A percentile compares a stretch with the other conserved stretches of the same genome.
Conservation (phyloP, 2,888 invertebrate genomes). For the Drosophila neonasuta region DNA sequence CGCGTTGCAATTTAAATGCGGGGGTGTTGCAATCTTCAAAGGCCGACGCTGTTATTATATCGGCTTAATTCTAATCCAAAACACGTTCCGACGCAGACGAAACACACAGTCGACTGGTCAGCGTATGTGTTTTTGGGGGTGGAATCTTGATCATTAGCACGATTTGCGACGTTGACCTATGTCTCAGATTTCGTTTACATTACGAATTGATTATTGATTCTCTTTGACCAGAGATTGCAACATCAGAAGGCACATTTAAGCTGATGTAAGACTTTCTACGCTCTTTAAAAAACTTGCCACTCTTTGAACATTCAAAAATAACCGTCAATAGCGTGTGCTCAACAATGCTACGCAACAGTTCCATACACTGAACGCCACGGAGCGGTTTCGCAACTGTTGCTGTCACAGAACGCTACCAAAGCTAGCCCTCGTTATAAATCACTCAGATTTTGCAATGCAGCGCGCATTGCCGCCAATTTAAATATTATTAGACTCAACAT, state of each 20-base stretch:
- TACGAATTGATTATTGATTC: conserved; percentile 14
- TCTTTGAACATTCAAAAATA: conserved; percentile 1
- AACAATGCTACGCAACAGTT: conserved; percentile 11
- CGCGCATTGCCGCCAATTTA: conserved; percentile 5
- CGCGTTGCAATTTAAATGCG: no score
- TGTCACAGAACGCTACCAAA: accelerated
- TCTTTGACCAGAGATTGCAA: not conserved
- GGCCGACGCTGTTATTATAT: conserved; percentile 40
- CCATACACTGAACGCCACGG: not conserved
- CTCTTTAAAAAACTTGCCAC: not conserved
- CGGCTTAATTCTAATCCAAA: conserved; percentile 71
- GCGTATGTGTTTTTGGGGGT: conserved; percentile 24
- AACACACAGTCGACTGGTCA: conserved; percentile 32
- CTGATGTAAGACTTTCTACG: not conserved
- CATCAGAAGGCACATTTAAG: not conserved
- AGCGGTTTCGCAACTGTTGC: conserved; percentile 5
- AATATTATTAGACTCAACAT: not conserved
- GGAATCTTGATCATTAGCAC: conserved; percentile 63
- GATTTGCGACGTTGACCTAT: conserved; percentile 34
- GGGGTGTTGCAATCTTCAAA: conserved; percentile 56
- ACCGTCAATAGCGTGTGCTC: not conserved
- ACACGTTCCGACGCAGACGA: conserved; percentile 59
- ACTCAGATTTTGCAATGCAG: no score
- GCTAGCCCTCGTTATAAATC: no score
- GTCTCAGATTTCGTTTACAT: conserved; percentile 1